These are phyloP conservation scores for Pseudochromis fuscus DNA, from an alignment of 2,797 vertebrate species.

Conservation along the genomic window DNA sequence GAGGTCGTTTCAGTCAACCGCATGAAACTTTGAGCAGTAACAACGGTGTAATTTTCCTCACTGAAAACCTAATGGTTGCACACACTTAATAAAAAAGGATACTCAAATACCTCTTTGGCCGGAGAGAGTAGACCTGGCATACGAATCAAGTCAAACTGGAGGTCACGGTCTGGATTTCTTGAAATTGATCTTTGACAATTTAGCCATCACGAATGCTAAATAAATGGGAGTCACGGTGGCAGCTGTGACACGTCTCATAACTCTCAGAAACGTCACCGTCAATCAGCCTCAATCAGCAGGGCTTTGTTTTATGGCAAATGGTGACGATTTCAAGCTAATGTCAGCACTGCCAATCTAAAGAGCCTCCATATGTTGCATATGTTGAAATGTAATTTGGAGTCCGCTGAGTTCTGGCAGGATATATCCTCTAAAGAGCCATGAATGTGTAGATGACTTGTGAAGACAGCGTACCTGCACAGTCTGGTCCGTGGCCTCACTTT, in stretches of 20 bases:
- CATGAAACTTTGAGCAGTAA: slow-evolving; percentile 49
- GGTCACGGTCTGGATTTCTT: slow-evolving; percentile 41
- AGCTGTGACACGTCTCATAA: slow-evolving; percentile 47
- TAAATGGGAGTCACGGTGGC: slow-evolving; percentile 28
- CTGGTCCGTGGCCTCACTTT: slow-evolving; percentile 35
- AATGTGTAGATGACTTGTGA: slow-evolving; percentile 57
- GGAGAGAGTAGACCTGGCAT: slow-evolving; percentile 27
- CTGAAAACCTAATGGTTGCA: slow-evolving; percentile 41
- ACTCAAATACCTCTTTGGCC: slow-evolving; percentile 37
- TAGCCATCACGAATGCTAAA: slow-evolving; percentile 17
- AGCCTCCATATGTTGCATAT: slow-evolving; percentile 44
- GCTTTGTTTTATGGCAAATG: slow-evolving; percentile 49
- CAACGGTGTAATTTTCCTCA: slow-evolving; percentile 40
- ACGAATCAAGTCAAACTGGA: slow-evolving; percentile 30
- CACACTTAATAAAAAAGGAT: slow-evolving; percentile 44
- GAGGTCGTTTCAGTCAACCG: slow-evolving; percentile 60
- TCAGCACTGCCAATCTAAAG: slow-evolving; percentile 43
- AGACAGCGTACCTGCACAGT: slow-evolving; percentile 59
- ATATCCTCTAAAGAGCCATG: slow-evolving; percentile 63
- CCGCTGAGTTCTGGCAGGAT: slow-evolving; percentile 49
- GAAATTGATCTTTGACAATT: slow-evolving; percentile 28
- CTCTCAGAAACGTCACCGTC: slow-evolving; percentile 45
- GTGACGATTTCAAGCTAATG: slow-evolving; percentile 47
- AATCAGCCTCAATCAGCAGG: slow-evolving; percentile 60
- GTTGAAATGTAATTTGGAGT: slow-evolving; percentile 52